These are phyloP conservation scores for Anser cygnoides DNA, from an alignment of 2,113 vertebrate species.

Conservation along the genomic window DNA sequence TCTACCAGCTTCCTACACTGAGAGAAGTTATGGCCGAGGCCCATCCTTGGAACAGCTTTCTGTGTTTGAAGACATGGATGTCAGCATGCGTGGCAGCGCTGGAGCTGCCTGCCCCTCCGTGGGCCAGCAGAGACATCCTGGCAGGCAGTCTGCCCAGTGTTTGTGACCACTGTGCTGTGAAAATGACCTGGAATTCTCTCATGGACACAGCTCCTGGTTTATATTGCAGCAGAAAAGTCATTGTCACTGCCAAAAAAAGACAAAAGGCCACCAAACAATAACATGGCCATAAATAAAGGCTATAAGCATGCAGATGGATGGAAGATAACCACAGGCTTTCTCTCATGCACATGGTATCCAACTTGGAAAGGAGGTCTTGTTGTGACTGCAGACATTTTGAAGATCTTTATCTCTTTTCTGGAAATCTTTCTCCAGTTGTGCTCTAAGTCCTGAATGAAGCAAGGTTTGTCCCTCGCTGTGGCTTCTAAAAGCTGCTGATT, in stretches of 20 bases:
- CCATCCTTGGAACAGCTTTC: background rate
- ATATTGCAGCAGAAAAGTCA: background rate
- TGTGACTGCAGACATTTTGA: background rate
- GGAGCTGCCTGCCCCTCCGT: background rate
- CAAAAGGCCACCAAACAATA: background rate
- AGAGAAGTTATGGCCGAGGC: background rate
- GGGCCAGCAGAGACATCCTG: background rate
- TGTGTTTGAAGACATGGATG: background rate
- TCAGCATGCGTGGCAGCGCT: background rate
- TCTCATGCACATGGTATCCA: background rate
- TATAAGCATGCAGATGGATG: background rate
- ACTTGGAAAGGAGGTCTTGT: background rate
- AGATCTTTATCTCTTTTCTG: background rate
- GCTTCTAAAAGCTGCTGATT: background rate
- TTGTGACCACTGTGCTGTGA: constrained; percentile 11
- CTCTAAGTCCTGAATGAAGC: background rate
- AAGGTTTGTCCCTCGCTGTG: background rate
- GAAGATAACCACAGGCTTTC: background rate
- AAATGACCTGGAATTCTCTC: background rate
- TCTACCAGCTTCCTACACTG: background rate
- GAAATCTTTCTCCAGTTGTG: background rate
- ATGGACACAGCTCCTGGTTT: background rate
- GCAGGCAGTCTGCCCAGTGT: background rate
- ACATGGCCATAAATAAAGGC: background rate
- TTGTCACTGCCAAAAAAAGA: constrained; percentile 6